phyloP scores from a whole-genome alignment of 2,797 vertebrate species.

The Craterocephalus amniculus region DNA sequence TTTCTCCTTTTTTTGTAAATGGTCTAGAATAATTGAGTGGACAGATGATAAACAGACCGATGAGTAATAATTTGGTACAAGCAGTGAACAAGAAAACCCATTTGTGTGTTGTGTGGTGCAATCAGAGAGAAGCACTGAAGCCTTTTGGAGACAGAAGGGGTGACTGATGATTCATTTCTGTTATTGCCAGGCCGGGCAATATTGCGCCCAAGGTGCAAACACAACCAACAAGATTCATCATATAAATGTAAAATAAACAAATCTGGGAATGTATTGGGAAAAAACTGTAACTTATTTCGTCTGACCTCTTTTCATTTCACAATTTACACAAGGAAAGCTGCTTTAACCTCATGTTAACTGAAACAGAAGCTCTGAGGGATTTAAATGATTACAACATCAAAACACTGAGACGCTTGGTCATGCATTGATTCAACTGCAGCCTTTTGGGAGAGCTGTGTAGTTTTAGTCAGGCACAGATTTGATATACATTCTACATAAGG shows the following conservation, averaged over 20 bases:
- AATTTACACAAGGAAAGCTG: slow-evolving; percentile 7
- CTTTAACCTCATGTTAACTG: slow-evolving; percentile 4
- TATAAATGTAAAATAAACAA: slow-evolving; percentile 49
- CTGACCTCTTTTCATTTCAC: slow-evolving; percentile 39
- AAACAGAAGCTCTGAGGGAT: slow-evolving; percentile 8
- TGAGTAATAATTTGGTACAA: slow-evolving; percentile 38
- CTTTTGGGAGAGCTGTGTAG: background rate
- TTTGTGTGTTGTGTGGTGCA: slow-evolving; percentile 26
- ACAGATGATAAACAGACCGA: slow-evolving; percentile 27
- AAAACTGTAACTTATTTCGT: slow-evolving; percentile 23
- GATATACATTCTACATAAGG: background rate
- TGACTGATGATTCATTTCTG: slow-evolving; percentile 59
- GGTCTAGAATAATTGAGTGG: slow-evolving; percentile 27
- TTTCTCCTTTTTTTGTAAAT: slow-evolving; percentile 25
- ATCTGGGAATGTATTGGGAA: slow-evolving; percentile 18
- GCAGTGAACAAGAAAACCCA: slow-evolving; percentile 40
- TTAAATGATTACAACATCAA: background rate
- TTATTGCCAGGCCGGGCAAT: slow-evolving; percentile 18
- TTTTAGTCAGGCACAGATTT: slow-evolving; percentile 16
- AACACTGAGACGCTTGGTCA: background rate
- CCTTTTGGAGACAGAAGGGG: slow-evolving; percentile 47
- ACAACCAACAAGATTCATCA: slow-evolving; percentile 40
- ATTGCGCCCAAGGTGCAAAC: slow-evolving; percentile 37
- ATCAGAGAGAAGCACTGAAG: slow-evolving; percentile 49
- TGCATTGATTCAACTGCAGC: background rate